Evolutionary conservation across 2,888 invertebrate species (phyloP), one percentile per base, ranked within the genome.

Genomic region (Drosophila kanekoi): DNA sequence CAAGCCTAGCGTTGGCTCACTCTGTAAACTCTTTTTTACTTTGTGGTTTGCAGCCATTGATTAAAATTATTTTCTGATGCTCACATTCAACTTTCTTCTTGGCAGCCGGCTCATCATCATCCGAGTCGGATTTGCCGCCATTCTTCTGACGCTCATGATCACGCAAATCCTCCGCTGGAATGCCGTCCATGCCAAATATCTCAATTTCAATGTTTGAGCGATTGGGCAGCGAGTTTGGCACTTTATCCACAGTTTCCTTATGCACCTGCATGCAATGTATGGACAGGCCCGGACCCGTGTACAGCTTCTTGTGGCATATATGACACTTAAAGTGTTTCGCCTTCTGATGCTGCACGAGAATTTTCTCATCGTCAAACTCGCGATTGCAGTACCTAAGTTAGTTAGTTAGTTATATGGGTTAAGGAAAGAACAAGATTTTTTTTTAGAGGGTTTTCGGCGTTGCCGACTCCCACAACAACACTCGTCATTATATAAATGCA

Each of bases 251-350:
- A 65, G 98, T 98, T 93, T 99, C 99, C 94, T 99, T 99, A 93
- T 99, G 99, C 69, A 99, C 99, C 96, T 99, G 99, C 98, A 99
- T 98, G 93, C 99, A 99, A 93, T 99, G 99, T 93, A 99, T 99
- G 87, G 99, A 98, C 84, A 99, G 94, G 44, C 99, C 99, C 71
- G 99, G 99, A 5, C 92, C 92, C 58, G 99, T 99, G 93, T 99
- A 99, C 81, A 99, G 93, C 93, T 99, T 99, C 93, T 99, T 99
- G 93, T 99, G 99, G 93, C 99, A 99, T 93, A 99, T 98, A 93
- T 99, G 99, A 94, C 99, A 99, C 94, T 99, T 99, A 93, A 99
- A 99, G 94, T 99, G 99, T 93, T 99, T 99, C 49, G 99, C 99
- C 93, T 99, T 99, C 93, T 99, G 99, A 93, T 99, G 99, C 93